A percentile compares a stretch with the other conserved stretches of the same genome.
phyloP scores from a whole-genome alignment of 2,888 invertebrate genomes.

The Danaus chrysippus region DNA sequence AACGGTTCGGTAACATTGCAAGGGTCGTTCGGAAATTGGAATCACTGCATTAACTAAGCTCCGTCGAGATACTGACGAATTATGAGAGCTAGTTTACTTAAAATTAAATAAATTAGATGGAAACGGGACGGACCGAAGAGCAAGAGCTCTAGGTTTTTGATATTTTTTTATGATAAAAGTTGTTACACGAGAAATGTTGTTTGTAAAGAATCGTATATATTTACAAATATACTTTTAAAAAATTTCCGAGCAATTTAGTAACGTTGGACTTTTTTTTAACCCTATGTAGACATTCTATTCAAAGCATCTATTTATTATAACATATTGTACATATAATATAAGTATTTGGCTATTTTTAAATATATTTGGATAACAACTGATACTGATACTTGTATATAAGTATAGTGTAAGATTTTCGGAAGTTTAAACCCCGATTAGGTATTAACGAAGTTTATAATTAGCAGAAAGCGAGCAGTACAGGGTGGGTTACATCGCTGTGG shows the following conservation, averaged over 20 bases:
- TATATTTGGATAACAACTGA: not conserved
- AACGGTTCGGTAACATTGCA: constrained; percentile 42
- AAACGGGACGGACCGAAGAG: constrained; percentile 7
- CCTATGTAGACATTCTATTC: no score
- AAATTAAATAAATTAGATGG: constrained; percentile 34
- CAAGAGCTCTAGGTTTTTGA: not conserved
- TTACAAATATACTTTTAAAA: no score
- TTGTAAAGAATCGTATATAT: no score
- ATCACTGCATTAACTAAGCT: constrained; percentile 62
- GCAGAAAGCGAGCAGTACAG: constrained; percentile 61
- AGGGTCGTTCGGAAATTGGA: constrained; percentile 68
- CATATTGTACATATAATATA: no score
- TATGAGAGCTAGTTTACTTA: constrained; percentile 49
- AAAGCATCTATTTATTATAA: no score
- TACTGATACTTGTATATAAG: constrained; percentile 3
- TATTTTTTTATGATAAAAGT: no score
- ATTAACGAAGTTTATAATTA: constrained; percentile 64
- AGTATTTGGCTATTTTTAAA: not conserved
- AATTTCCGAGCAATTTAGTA: no score
- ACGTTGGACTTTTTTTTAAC: no score
- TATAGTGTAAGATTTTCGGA: constrained; percentile 30
- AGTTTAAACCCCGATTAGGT: constrained; percentile 46
- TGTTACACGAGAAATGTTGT: no score
- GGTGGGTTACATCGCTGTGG: constrained; percentile 50
- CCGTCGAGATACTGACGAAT: constrained; percentile 62